Percentiles rank a stretch among this genome's conserved stretches.
Evolutionary conservation across 2,888 invertebrate genomes (phyloP).

Genomic region (Acanthosoma haemorrhoidale): DNA sequence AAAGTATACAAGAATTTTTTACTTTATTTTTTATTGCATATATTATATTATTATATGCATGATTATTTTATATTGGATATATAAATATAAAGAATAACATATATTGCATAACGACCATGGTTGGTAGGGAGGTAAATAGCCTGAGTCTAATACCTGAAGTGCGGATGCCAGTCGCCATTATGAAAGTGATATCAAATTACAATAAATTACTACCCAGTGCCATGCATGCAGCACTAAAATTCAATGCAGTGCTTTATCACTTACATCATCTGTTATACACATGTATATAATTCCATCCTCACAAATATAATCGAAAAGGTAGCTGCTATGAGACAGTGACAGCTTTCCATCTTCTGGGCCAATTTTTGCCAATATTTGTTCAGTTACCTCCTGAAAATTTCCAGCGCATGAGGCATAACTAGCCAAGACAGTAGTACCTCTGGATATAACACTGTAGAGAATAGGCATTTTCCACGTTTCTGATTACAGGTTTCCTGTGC

Average conservation of each 20-base stretch:
- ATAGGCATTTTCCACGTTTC: constrained; percentile 78
- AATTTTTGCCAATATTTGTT: constrained; percentile 83
- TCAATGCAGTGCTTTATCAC: constrained; percentile 42
- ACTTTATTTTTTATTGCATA: too few species aligned
- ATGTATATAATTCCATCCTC: constrained; percentile 84
- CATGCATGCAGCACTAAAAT: neutral
- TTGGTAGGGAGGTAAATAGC: neutral
- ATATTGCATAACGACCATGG: neutral
- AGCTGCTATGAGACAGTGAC: constrained; percentile 89
- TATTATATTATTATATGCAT: too few species aligned
- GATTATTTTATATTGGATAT: too few species aligned
- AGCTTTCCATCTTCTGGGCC: constrained; percentile 83
- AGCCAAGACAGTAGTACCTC: constrained; percentile 77
- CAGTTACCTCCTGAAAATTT: constrained; percentile 90
- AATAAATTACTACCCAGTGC: neutral
- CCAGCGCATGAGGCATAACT: constrained; percentile 90
- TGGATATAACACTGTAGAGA: constrained; percentile 80
- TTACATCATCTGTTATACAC: constrained; percentile 91
- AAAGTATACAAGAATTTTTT: too few species aligned
- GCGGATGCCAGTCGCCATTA: too few species aligned
- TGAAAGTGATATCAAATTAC: neutral
- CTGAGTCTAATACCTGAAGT: neutral
- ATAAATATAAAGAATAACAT: neutral
- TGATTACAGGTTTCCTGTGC: neutral
- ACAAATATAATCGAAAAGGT: constrained; percentile 84